Conservation (phyloP, 1,140 invertebrate species). For the Lordiphosa stackelbergi region DNA sequence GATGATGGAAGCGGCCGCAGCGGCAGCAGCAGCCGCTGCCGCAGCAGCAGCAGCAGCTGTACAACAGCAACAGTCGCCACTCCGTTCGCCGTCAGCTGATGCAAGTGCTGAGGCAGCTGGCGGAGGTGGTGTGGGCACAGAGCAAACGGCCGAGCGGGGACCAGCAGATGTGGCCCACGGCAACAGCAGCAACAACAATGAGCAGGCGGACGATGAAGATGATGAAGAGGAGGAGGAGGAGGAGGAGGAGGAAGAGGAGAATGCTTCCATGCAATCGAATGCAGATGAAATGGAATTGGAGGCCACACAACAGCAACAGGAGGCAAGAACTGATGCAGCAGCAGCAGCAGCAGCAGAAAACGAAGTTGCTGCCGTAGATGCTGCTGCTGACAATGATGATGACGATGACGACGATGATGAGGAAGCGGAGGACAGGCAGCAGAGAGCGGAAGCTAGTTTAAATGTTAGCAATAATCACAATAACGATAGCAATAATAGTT, state of each 20-base stretch:
- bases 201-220: constrained; percentile 27
- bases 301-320: constrained; percentile 27
- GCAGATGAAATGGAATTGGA: constrained; percentile 58
- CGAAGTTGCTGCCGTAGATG: constrained; percentile 13
- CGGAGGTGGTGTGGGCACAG: not conserved
- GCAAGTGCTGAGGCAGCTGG: constrained; percentile 6
- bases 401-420: constrained; percentile 10
- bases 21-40: constrained; percentile 63
- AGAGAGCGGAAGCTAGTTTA: constrained; percentile 56
- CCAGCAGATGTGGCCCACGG: constrained; percentile 4
- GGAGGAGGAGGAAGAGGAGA: constrained; percentile 57
- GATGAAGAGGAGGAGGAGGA: constrained; percentile 35
- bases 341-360: constrained; percentile 12
- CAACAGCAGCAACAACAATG: constrained; percentile 19
- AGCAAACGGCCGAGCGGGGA: not conserved
- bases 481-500: constrained; percentile 63
- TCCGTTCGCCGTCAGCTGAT: constrained; percentile 52
- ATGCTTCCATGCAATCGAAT: constrained; percentile 64
- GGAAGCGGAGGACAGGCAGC: constrained; percentile 13
- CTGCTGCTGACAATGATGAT: constrained; percentile 12
- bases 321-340: constrained; percentile 53
- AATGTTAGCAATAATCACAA: constrained; percentile 69
- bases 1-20: constrained; percentile 74
- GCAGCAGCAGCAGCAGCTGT: constrained; percentile 54
- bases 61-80: constrained; percentile 60